These are phyloP conservation scores for Gastrophryne carolinensis DNA, from an alignment of 2,797 vertebrate genomes.

Conservation along the genomic window DNA sequence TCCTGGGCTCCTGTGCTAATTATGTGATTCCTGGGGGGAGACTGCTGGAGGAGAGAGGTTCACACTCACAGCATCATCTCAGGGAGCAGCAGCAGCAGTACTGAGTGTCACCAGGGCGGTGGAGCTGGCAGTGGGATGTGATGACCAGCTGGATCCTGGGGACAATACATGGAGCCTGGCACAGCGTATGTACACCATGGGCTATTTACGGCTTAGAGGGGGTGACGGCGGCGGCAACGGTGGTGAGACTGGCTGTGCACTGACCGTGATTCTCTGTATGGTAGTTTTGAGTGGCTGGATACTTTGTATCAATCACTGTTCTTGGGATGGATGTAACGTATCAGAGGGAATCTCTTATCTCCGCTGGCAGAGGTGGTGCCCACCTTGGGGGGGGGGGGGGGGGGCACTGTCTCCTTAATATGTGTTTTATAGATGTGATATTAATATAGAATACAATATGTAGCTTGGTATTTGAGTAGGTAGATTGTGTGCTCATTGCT, in stretches of 20 bases:
- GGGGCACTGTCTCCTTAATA: too few species aligned
- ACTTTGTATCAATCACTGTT: slow-evolving; percentile 1
- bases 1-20: slow-evolving; percentile 47
- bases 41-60: slow-evolving; percentile 23
- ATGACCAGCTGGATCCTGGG: slow-evolving; percentile 35
- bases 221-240: too few species aligned
- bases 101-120: slow-evolving; percentile 12
- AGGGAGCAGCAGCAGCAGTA: not conserved
- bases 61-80: slow-evolving; percentile 12
- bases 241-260: not conserved
- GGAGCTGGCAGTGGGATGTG: slow-evolving; percentile 12
- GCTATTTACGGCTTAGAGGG: not conserved
- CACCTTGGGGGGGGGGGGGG: not conserved
- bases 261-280: not conserved
- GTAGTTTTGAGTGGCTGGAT: not conserved
- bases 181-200: slow-evolving; percentile 17
- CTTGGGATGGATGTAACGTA: not conserved
- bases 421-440: not conserved
- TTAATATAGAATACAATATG: too few species aligned
- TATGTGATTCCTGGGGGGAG: slow-evolving; percentile 46
- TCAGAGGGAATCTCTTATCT: too few species aligned
- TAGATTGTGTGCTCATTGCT: too few species aligned
- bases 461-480: too few species aligned
- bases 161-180: slow-evolving; percentile 8
- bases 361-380: too few species aligned